Percentiles rank a stretch among this genome's conserved stretches.
Evolutionary conservation across 2,888 invertebrate species (phyloP).

Genomic region (Euzetes globulus): DNA sequence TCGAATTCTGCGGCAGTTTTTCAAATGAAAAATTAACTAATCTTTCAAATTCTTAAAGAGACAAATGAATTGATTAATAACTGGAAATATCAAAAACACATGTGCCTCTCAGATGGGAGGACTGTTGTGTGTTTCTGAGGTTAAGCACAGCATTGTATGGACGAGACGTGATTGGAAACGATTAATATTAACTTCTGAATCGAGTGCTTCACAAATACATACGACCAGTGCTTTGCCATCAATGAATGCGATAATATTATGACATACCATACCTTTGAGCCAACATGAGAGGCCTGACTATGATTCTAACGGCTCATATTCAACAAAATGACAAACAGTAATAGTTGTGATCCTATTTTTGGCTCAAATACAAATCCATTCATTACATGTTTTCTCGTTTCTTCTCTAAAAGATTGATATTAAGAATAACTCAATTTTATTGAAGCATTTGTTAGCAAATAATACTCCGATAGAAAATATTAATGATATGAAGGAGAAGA

Average conservation of each 20-base stretch:
- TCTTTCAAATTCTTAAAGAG: too few species aligned
- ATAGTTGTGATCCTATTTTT: neutral
- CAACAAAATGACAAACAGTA: neutral
- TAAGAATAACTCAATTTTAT: constrained; percentile 3
- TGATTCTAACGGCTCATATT: neutral
- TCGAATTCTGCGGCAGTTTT: too few species aligned
- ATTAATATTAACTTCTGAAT: constrained; percentile 1
- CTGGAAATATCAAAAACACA: too few species aligned
- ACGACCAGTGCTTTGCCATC: neutral
- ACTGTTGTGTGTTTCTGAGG: too few species aligned
- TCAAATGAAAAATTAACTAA: too few species aligned
- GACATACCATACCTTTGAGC: neutral
- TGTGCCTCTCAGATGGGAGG: too few species aligned
- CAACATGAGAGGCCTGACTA: neutral
- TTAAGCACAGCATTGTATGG: too few species aligned
- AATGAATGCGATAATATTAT: neutral
- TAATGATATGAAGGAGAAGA: neutral
- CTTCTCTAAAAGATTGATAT: constrained; percentile 1
- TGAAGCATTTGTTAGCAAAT: constrained; percentile 1
- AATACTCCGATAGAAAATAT: neutral
- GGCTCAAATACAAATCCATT: neutral
- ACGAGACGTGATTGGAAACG: neutral
- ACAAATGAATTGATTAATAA: too few species aligned
- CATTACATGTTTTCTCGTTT: neutral
- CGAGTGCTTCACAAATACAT: neutral